Conservation (phyloP, 2,113 vertebrate species). For the Plecotus auritus region DNA sequence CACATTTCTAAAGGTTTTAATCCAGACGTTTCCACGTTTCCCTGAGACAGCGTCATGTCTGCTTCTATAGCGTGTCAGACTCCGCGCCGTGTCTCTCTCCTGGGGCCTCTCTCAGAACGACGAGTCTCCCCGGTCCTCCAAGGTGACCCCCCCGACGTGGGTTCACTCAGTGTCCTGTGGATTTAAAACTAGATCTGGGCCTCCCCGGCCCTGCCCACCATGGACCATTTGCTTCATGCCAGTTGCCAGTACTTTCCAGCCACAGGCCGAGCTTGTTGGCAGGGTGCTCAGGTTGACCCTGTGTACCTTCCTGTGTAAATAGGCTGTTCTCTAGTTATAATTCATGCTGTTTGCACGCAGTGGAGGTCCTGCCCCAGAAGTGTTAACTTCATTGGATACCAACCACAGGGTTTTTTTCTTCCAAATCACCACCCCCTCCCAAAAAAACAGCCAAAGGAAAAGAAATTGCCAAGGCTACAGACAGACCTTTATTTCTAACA, state of each 20-base stretch:
- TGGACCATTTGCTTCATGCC: background rate
- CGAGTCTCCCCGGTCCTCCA: background rate
- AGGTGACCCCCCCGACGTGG: background rate
- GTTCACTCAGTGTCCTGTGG: background rate
- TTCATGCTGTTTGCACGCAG: slow-evolving; percentile 57
- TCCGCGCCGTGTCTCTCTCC: background rate
- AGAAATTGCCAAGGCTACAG: slow-evolving; percentile 72
- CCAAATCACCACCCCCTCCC: slow-evolving; percentile 55
- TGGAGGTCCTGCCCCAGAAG: slow-evolving; percentile 76
- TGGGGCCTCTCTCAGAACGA: background rate
- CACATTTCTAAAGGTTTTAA: background rate
- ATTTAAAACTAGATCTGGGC: background rate
- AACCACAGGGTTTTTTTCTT: slow-evolving; percentile 72
- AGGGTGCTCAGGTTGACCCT: background rate
- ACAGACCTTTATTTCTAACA: slow-evolving; percentile 74
- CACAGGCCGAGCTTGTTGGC: background rate
- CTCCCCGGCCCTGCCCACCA: background rate
- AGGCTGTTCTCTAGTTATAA: slow-evolving; percentile 60
- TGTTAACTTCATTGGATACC: slow-evolving; percentile 77
- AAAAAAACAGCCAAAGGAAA: slow-evolving; percentile 60
- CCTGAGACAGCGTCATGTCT: background rate
- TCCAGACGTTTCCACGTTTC: background rate
- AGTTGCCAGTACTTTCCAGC: background rate
- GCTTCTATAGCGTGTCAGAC: too few species aligned
- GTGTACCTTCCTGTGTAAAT: background rate